Evolutionary conservation across 2,888 invertebrate species (phyloP), one percentile per base, ranked within the genome.

Genomic region (Cataglyphis albicans): DNA sequence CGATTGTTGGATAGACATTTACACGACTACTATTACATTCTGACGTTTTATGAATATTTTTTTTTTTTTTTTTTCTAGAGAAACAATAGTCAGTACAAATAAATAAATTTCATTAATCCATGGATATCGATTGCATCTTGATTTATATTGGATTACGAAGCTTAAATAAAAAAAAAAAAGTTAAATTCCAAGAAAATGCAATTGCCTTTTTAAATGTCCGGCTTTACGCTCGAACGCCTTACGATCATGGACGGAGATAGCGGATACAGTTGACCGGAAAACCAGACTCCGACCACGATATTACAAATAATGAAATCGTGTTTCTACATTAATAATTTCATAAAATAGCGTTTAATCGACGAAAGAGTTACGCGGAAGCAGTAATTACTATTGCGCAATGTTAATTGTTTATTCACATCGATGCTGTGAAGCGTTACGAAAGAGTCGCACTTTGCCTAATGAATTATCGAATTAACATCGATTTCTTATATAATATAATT

Each of bases 301-400:
- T 72, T 63, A 18, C 12, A 57, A 76, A 64, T 72, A 85, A 83
- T 72, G 57, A 68, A 80, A 72, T 75, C 61, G 70, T 70, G 76
- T 78, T 74, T 81, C 68, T 68, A 41, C 38, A 70, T 78, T 83
- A 82, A 73, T 55, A 82, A 75, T 12, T 52, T 63, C n/a, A 9
- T 48, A 38, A 64, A 82, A 80, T 52, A 38, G n/a, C 57, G 21
- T 21, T 21, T 83, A 81, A 63, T 52, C 21, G 32, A 3, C 5
- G 29, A 35, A 35, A 55, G 32, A 57, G 57, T 63, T 29, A 44
- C 25, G 41, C 68, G 64, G 72, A 75, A 72, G 57, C 25, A 52
- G 18, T 76, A 81, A 84, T 75, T 75, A 61, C 29, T 21, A 67
- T 75, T 80, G 72, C 80, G 21, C 63, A 75, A 75, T 35, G 15